Percentiles rank a stretch among this genome's conserved stretches.
Evolutionary conservation across 2,888 invertebrate species (phyloP).

Genomic region (Petrolisthes cinctipes): DNA sequence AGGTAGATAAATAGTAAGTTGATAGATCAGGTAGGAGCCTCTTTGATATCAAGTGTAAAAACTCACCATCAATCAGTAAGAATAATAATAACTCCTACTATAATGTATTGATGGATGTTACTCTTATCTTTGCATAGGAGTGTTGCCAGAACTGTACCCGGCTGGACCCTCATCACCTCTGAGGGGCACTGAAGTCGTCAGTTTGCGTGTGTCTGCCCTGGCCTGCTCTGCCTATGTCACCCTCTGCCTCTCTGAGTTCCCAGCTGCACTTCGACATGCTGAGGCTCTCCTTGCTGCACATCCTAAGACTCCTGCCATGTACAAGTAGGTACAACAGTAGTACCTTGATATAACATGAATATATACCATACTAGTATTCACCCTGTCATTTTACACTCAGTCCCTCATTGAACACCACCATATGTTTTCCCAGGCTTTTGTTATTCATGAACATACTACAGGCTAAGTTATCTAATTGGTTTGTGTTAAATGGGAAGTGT

Average conservation of each 20-base stretch:
- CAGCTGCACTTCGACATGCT: conserved; percentile 76
- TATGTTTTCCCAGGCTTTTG: too few relatives aligned
- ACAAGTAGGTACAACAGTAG: conserved; percentile 74
- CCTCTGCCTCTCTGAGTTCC: conserved; percentile 79
- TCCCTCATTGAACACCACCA: background rate
- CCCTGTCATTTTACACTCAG: background rate
- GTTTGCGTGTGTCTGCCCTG: conserved; percentile 69
- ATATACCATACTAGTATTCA: background rate
- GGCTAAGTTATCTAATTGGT: too few relatives aligned
- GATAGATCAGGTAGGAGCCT: too few relatives aligned
- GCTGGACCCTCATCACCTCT: conserved; percentile 58
- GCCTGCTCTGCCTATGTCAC: conserved; percentile 81
- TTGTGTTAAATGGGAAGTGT: too few relatives aligned
- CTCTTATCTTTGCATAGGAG: conserved; percentile 33
- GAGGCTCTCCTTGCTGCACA: conserved; percentile 79
- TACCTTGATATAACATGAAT: background rate
- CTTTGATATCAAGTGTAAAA: too few relatives aligned
- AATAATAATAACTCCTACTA: too few relatives aligned
- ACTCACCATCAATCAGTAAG: too few relatives aligned
- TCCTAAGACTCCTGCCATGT: conserved; percentile 79
- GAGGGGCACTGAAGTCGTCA: conserved; percentile 61
- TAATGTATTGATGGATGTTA: too few relatives aligned
- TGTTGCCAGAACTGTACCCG: conserved; percentile 57
- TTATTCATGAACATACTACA: background rate
- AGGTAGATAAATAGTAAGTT: too few relatives aligned